Percentiles rank a stretch among this genome's conserved stretches.
These are phyloP conservation scores for Tiliacea citrago DNA, from an alignment of 2,888 invertebrate species.

Conservation along the genomic window DNA sequence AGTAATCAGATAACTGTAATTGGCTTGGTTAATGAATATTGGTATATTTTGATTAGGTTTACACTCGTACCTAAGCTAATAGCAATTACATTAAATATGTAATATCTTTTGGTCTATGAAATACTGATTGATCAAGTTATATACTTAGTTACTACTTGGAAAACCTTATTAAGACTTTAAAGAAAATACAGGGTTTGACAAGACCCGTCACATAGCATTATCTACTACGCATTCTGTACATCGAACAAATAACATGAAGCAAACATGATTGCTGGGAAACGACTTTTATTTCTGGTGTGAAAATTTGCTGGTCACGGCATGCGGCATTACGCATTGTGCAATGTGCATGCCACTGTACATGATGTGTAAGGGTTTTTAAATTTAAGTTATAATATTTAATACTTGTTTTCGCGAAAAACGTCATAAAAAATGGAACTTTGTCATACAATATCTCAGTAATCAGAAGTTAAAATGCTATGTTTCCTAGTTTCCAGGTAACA, in stretches of 20 bases:
- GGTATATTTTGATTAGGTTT: slow-evolving; percentile 30
- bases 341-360: neutral
- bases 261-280: too few relatives aligned
- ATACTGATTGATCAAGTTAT: neutral
- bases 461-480: too few relatives aligned
- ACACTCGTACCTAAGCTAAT: slow-evolving; percentile 15
- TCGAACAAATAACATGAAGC: too few relatives aligned
- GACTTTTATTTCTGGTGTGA: neutral
- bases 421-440: too few relatives aligned
- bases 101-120: neutral
- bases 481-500: too few relatives aligned
- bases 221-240: neutral
- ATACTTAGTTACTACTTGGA: neutral
- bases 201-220: neutral
- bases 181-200: neutral
- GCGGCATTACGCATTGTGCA: neutral
- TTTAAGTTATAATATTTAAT: neutral
- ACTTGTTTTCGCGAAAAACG: too few relatives aligned
- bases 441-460: too few relatives aligned
- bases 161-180: neutral
- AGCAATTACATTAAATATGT: slow-evolving; percentile 5
- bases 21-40: slow-evolving; percentile 36
- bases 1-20: slow-evolving; percentile 44
- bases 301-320: neutral
- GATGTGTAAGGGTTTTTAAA: neutral